Evolutionary conservation across 2,888 invertebrate species (phyloP), one percentile per base, ranked within the genome.

Genomic region (Cordilura impudica): DNA sequence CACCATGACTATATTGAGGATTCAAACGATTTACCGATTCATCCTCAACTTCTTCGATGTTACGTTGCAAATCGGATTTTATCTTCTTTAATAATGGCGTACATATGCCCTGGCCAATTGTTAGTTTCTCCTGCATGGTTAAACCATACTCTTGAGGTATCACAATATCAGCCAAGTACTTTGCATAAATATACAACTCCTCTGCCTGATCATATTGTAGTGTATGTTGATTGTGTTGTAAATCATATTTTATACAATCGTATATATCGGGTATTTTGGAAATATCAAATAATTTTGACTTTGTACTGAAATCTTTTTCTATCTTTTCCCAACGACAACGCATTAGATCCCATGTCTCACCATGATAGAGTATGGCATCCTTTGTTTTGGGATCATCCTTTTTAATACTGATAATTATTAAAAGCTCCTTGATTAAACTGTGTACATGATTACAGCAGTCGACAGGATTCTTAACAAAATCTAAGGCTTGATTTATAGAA

Each of bases 131-230:
- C 90, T 97, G 95, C 83, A 95, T 93, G 0, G 97, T 97, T 84
- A 99, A 92, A 12, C 99, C 99, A 88, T 99, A 99, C 89, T 99
- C 99, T 95, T 98, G 99, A 0, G 99, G 99, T 89, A 99, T 98
- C 0, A 99, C 98, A 86, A 99, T 96, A 89, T 99, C 99, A 0
- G 99, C 99, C 85, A 99, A 91, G 88, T 98, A 97, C 90, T 99
- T 99, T 0, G 99, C 96, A 87, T 97, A 97, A 66, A 96, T 95
- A 87, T 99, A 99, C 53, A 97, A 90, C 88, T 98, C 88, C 71
- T 98, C 97, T 0, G 97, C 97, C 87, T 95, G 93, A 85, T 96
- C 96, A 86, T 96, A 98, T 89, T 98, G 97, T 83, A 98, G 89
- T 1, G 97, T 97, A 86, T 97, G 97, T 86, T 97, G 97, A 89